These are phyloP conservation scores for Gouania willdenowi DNA, from an alignment of 2,797 vertebrate species.

Conservation along the genomic window DNA sequence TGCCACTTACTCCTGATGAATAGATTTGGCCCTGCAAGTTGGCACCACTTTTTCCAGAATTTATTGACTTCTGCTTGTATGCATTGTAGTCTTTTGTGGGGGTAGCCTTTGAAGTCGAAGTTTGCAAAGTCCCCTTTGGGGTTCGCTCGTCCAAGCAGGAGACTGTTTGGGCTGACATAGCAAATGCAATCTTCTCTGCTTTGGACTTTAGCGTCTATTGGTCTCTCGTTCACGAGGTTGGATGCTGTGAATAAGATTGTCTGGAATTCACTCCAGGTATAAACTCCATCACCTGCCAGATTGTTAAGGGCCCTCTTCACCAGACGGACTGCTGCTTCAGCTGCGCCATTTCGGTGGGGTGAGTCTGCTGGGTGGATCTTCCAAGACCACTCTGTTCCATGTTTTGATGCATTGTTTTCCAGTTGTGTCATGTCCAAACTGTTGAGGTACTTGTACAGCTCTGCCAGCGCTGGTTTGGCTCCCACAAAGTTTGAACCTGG, in stretches of 20 bases:
- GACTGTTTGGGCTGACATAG: too few relatives aligned
- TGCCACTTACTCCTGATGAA: constrained; percentile 29
- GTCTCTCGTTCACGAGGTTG: too few relatives aligned
- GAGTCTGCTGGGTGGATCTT: constrained; percentile 8
- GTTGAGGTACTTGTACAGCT: not conserved
- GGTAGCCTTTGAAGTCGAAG: too few relatives aligned
- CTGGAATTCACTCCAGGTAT: not conserved
- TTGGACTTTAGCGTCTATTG: too few relatives aligned
- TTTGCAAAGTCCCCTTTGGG: too few relatives aligned
- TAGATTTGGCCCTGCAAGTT: constrained; percentile 20
- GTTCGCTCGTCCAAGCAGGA: too few relatives aligned
- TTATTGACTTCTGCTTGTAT: constrained; percentile 12
- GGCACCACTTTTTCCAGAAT: constrained; percentile 22
- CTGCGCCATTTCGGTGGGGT: not conserved
- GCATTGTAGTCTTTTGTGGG: not conserved
- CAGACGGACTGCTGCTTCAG: not conserved
- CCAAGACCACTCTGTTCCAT: constrained; percentile 11
- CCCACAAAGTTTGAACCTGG: not conserved
- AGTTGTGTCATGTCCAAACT: not conserved
- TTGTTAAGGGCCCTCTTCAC: not conserved
- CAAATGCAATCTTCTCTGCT: too few relatives aligned
- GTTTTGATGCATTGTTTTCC: not conserved
- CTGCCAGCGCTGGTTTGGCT: not conserved
- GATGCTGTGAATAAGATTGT: not conserved
- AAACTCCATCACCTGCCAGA: not conserved